Conservation (phyloP, 2,797 vertebrate species). For the Argya squamiceps region DNA sequence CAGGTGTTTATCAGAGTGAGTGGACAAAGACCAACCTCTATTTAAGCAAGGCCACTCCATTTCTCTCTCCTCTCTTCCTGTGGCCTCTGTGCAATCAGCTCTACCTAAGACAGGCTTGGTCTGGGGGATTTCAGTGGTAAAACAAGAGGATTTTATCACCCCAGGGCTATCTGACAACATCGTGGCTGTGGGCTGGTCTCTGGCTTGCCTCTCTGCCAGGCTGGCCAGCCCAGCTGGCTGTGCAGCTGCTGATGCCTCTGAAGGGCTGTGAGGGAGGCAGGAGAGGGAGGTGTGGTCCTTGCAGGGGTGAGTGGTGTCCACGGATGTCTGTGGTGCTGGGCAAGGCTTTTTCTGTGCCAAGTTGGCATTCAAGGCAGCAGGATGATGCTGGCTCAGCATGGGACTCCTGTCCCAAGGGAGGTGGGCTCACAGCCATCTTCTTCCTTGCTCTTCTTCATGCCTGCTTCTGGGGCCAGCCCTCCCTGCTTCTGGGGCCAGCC, state of each 20-base stretch:
- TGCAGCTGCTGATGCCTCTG: not conserved
- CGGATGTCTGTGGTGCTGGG: not conserved
- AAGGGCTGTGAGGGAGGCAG: not conserved
- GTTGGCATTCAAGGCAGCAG: not conserved
- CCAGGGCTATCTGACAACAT: not conserved
- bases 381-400: not conserved
- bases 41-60: not conserved
- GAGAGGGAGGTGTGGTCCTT: not conserved
- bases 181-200: not conserved
- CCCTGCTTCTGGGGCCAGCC: not conserved
- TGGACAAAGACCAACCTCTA: not conserved
- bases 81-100: not conserved
- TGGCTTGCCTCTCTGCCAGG: not conserved
- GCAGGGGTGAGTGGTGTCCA: not conserved
- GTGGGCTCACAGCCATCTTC: not conserved
- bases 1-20: not conserved
- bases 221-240: not conserved
- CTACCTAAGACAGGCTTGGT: not conserved
- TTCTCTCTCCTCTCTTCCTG: not conserved
- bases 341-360: not conserved
- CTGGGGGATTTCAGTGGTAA: not conserved
- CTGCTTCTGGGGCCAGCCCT: not conserved
- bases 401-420: not conserved
- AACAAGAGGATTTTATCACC: not conserved
- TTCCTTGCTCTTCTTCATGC: not conserved